Percentiles rank a stretch among this genome's conserved stretches.
Conservation (phyloP, 2,113 vertebrate species). For the Dendrocopos noguchii region DNA sequence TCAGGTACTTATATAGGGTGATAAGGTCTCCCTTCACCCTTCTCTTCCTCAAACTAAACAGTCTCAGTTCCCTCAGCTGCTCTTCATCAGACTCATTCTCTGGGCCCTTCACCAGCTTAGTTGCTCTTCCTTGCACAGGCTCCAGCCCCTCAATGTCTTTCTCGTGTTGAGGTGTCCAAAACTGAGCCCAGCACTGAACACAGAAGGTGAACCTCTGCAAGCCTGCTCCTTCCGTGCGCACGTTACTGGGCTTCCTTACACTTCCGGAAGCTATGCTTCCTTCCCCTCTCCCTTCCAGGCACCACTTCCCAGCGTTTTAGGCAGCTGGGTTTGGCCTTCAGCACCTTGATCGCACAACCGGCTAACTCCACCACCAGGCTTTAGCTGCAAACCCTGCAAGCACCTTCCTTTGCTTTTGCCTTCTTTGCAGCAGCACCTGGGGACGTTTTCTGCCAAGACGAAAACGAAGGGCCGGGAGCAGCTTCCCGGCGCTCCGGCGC, state of each 20-base stretch:
- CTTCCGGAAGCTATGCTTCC: neutral
- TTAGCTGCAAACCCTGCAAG: fast-evolving
- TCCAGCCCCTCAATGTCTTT: no score
- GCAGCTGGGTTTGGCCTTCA: neutral
- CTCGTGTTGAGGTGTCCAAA: no score
- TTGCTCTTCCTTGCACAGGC: no score
- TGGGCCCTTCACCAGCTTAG: no score
- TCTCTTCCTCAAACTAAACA: no score
- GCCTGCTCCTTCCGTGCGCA: fast-evolving
- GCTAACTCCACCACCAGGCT: fast-evolving
- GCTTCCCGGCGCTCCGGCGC: no score
- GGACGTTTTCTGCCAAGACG: fast-evolving
- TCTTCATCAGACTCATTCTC: no score
- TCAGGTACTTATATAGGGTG: no score
- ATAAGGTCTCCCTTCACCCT: no score
- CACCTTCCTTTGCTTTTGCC: neutral
- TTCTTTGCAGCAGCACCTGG: no score
- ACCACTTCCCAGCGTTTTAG: neutral
- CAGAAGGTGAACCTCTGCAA: neutral
- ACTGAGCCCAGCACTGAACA: no score
- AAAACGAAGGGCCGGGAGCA: fast-evolving
- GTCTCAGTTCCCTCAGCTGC: no score
- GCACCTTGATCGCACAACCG: fast-evolving
- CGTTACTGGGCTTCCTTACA: fast-evolving
- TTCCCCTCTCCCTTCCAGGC: neutral